Conservation (phyloP, 2,113 vertebrate genomes). For the Aleadryas rufinucha region DNA sequence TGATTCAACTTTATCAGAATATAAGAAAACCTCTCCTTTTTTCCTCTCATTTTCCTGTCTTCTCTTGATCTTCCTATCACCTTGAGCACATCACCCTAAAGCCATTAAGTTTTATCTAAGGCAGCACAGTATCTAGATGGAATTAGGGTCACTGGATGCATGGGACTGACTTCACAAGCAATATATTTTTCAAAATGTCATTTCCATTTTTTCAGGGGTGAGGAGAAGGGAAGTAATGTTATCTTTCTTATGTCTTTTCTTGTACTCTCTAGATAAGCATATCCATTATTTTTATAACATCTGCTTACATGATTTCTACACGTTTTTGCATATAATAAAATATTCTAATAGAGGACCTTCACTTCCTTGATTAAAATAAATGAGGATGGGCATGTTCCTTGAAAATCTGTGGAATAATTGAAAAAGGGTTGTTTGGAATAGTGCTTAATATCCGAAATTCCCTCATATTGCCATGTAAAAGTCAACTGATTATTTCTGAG, state of each 20-base stretch:
- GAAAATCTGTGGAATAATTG: not conserved
- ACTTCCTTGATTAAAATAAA: constrained; percentile 22
- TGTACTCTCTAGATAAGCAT: not conserved
- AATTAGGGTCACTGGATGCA: not conserved
- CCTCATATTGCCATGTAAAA: not conserved
- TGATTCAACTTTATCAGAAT: not conserved
- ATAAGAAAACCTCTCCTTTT: not conserved
- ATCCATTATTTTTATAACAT: not conserved
- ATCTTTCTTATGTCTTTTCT: not conserved
- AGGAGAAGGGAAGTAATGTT: not conserved
- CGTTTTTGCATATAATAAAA: not conserved
- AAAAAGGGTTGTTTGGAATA: not conserved
- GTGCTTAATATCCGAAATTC: not conserved
- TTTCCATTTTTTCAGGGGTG: not conserved
- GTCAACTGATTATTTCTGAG: constrained; percentile 42
- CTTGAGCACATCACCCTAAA: not conserved
- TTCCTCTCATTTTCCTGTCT: not conserved
- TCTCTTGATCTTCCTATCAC: constrained; percentile 11
- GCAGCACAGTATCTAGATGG: not conserved
- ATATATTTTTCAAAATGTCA: not conserved
- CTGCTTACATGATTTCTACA: not conserved
- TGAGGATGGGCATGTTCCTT: not conserved
- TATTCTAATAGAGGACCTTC: not conserved
- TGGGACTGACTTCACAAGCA: not conserved
- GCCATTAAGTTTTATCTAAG: not conserved